Evolutionary conservation across 1,140 invertebrate species (phyloP), one percentile per base, ranked within the genome.

Genomic region (Hycleus phaleratus): DNA sequence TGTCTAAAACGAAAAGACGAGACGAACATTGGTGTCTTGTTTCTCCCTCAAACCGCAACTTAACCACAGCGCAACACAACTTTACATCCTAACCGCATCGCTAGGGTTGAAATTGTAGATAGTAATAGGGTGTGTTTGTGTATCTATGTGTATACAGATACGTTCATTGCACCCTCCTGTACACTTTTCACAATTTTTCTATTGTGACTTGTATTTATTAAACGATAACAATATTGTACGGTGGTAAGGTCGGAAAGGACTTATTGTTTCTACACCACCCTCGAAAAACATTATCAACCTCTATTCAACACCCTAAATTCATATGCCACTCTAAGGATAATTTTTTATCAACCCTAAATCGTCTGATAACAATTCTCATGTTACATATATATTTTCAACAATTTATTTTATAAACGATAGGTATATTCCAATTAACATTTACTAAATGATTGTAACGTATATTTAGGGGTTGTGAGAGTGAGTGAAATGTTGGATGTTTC

Each of bases 71-170:
- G 50, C 58, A 63, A 63, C 59, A 63, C 61, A 61, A 65, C 61
- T 65, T 65, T 63, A 63, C 58, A 65, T 63, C 56, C 11, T 50
- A 48, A 65, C 63, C 63, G 56, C 63, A 65, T 18, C 18, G 56
- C 61, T 52, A 46, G 48, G 52, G 57, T 59, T 59, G 60, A 49
- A 48, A 43, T 51, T 39, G 59, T 57, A 48, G 59, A 55, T 61
- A 43, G 48, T 42, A 39, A 39, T 42, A 47, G 59, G 40, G 40
- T 42, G 51, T 32, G 59, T 42, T 43, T n/a, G 55, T 18, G 39
- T 58, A 56, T 50, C 55, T 39, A 39, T 10, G 10, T 6, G 6
- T 2, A 39, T 39, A 39, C 38, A 6, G 10, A 6, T 10, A 39
- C 59, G 49, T 58, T 58, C 55, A 53, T 58, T 58, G 50, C 55